phyloP scores from a whole-genome alignment of 2,797 vertebrate species.

The Eospalax fontanierii region DNA sequence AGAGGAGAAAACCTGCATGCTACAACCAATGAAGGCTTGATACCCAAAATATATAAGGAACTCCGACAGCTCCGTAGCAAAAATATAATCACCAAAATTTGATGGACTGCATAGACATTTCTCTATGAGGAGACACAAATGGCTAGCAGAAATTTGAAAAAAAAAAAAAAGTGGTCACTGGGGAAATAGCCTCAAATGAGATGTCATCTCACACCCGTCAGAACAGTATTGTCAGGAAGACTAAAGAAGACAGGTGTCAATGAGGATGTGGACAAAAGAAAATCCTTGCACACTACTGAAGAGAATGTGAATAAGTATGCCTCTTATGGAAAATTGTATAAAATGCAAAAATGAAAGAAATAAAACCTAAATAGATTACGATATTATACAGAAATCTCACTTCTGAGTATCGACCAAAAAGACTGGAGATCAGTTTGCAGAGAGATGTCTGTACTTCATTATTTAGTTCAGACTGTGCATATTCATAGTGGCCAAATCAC shows the following conservation, averaged over 20 bases:
- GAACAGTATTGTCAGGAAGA: not conserved
- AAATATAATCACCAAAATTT: not conserved
- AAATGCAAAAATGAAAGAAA: not conserved
- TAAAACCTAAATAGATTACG: not conserved
- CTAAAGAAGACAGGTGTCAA: not conserved
- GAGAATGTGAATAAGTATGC: not conserved
- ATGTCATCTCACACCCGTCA: not conserved
- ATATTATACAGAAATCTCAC: not conserved
- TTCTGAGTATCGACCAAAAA: not conserved
- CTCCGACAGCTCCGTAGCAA: not conserved
- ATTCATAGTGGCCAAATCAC: not conserved
- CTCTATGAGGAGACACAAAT: not conserved
- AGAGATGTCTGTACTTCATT: not conserved
- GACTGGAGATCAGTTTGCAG: not conserved
- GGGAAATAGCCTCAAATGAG: not conserved
- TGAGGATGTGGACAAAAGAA: not conserved
- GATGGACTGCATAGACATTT: not conserved
- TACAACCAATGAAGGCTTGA: not conserved
- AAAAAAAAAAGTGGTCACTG: not conserved
- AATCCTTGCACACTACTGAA: not conserved
- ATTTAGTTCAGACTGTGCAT: not conserved
- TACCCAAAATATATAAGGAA: not conserved
- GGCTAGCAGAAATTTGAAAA: not conserved
- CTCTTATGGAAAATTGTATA: not conserved
- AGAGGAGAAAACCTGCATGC: not conserved